These are phyloP conservation scores for Chinchilla lanigera DNA, from an alignment of 2,113 vertebrate species.

Conservation along the genomic window DNA sequence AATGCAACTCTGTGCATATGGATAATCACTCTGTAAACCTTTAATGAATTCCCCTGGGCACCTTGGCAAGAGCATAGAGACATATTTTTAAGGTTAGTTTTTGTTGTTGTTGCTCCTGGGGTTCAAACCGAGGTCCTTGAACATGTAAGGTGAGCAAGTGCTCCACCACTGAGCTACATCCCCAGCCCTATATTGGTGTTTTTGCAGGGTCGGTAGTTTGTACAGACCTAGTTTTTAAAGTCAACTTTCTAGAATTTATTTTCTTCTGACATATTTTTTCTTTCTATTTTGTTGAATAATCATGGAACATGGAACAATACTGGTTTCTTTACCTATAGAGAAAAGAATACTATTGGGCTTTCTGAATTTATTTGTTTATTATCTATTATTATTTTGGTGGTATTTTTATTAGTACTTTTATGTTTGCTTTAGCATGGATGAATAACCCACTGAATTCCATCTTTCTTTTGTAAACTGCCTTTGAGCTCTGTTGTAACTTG, in stretches of 20 bases:
- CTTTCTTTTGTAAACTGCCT: background rate
- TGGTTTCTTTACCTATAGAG: background rate
- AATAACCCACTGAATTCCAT: background rate
- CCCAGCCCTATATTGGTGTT: background rate
- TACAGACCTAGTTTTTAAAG: background rate
- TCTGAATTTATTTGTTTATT: background rate
- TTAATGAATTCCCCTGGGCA: background rate
- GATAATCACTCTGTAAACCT: background rate
- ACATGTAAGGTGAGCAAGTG: background rate
- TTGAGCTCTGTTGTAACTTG: background rate
- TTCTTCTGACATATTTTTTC: slow-evolving; percentile 5
- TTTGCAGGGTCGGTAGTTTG: background rate
- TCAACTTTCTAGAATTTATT: background rate
- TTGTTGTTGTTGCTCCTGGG: background rate
- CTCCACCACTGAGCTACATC: background rate
- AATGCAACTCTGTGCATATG: background rate
- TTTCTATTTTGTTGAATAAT: background rate
- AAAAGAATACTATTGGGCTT: background rate
- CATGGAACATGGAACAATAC: background rate
- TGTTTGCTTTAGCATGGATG: background rate
- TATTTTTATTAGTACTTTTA: background rate
- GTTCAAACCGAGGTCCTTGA: background rate
- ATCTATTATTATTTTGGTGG: background rate
- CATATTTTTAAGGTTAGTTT: background rate
- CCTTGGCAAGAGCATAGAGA: background rate